Evolutionary conservation across 2,113 vertebrate genomes (phyloP).

Genomic region (Litocranius walleri): DNA sequence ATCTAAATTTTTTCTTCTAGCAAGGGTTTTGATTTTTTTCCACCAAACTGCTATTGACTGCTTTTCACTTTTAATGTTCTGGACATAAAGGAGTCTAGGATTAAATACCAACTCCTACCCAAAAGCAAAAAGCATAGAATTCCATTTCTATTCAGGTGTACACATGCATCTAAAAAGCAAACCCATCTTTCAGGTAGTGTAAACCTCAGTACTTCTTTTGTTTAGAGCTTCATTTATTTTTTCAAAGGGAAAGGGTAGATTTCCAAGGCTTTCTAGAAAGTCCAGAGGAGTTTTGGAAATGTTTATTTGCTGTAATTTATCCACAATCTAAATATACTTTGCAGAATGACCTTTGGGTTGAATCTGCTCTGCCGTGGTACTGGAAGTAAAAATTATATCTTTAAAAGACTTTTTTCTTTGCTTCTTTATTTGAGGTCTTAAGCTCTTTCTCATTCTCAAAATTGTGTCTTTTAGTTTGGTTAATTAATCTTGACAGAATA

Average conservation of each 20-base stretch:
- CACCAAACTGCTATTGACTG: neutral
- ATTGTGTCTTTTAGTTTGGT: neutral
- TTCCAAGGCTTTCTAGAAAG: neutral
- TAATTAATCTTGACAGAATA: neutral
- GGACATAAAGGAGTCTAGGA: neutral
- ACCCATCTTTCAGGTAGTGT: neutral
- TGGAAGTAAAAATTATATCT: neutral
- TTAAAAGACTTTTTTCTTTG: neutral
- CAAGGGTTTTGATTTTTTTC: neutral
- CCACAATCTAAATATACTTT: neutral
- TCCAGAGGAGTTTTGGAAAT: neutral
- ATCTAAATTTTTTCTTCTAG: neutral
- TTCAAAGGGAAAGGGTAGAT: accelerated
- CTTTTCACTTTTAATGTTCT: neutral
- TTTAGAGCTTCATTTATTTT: neutral
- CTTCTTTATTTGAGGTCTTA: neutral
- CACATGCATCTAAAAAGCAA: neutral
- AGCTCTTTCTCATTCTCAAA: neutral
- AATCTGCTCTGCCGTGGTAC: neutral
- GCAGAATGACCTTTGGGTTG: neutral
- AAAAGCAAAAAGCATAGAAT: neutral
- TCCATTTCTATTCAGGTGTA: neutral
- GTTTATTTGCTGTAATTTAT: neutral
- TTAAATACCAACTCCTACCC: neutral
- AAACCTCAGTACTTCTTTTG: neutral